Conservation (phyloP, 2,888 invertebrate species). For the Escarpia spicata region DNA sequence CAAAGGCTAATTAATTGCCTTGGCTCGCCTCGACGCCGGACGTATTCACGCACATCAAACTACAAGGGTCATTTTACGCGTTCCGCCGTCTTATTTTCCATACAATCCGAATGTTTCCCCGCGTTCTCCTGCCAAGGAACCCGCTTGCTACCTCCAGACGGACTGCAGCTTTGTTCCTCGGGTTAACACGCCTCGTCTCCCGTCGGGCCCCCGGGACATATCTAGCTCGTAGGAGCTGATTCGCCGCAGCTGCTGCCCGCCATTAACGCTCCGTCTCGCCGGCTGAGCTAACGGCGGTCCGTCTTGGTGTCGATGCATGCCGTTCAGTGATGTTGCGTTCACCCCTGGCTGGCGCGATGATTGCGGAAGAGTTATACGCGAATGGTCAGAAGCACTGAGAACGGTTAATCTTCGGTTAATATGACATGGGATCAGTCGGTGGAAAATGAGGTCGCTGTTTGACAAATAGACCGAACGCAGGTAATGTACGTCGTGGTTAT, state of each 20-base stretch:
- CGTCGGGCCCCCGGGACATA: neutral
- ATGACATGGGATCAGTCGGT: neutral
- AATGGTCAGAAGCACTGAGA: neutral
- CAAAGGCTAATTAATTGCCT: neutral
- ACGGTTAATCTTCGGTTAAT: neutral
- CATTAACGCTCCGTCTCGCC: neutral
- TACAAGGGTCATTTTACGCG: neutral
- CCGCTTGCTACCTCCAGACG: neutral
- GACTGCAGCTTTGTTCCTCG: neutral
- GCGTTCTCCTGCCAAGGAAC: neutral
- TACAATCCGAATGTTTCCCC: neutral
- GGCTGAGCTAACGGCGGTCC: neutral
- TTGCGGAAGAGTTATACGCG: neutral
- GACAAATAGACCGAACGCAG: neutral
- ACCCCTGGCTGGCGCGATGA: neutral
- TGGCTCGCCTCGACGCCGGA: neutral
- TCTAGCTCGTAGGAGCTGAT: neutral
- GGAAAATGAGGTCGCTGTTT: neutral
- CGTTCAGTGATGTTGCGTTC: neutral
- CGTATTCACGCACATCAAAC: neutral
- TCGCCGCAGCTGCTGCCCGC: neutral
- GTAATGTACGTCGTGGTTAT: neutral
- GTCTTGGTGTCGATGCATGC: neutral
- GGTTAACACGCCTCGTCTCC: neutral
- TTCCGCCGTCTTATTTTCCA: neutral